These are phyloP conservation scores for Tachysurus vachellii DNA, from an alignment of 2,113 vertebrate genomes.

Conservation along the genomic window DNA sequence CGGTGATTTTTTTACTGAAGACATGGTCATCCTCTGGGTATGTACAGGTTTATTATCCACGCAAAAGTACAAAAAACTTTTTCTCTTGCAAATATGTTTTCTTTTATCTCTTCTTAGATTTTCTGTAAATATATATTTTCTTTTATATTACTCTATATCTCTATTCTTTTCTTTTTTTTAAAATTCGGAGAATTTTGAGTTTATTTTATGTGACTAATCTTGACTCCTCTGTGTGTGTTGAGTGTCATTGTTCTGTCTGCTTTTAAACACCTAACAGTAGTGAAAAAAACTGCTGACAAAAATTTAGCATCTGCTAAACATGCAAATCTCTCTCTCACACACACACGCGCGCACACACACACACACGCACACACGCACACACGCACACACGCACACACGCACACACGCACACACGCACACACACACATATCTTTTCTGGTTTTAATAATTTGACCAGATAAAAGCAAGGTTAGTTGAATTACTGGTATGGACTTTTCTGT, in stretches of 20 bases:
- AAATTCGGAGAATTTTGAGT: neutral
- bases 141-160: no score
- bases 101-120: no score
- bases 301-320: no score
- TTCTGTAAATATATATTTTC: no score
- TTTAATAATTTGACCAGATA: conserved; percentile 61
- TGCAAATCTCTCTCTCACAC: no score
- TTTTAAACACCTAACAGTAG: neutral
- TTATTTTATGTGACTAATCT: neutral
- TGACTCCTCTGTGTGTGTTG: neutral
- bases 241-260: neutral
- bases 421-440: no score
- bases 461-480: conserved; percentile 46
- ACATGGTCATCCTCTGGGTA: neutral
- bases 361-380: conserved; percentile 37
- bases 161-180: no score
- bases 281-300: neutral
- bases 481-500: neutral
- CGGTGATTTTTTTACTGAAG: neutral
- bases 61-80: no score
- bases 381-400: no score
- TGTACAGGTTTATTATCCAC: neutral
- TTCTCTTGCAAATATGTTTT: neutral
- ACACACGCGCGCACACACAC: conserved; percentile 35
- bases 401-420: no score